Percentiles rank a stretch among this genome's conserved stretches.
phyloP scores from a whole-genome alignment of 2,113 vertebrate genomes.

The Atractosteus spatula region DNA sequence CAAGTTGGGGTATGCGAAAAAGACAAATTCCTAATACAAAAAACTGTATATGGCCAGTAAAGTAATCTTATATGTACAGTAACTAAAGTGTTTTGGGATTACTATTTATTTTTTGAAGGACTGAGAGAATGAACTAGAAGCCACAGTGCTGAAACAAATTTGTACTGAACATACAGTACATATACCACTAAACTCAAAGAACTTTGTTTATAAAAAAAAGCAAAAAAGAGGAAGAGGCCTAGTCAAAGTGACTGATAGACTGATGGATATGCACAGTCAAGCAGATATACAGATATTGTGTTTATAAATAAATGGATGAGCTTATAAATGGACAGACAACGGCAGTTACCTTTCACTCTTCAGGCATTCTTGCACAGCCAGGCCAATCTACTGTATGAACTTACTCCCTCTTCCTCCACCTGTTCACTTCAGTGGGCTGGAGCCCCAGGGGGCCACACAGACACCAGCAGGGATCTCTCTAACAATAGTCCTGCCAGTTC shows the following conservation, averaged over 20 bases:
- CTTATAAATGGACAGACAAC: constrained; percentile 20
- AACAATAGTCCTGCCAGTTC: constrained; percentile 54
- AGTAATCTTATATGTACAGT: no score
- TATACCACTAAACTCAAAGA: no score
- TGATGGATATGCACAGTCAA: not conserved
- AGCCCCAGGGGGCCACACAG: constrained; percentile 44
- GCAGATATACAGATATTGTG: not conserved
- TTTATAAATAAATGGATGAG: constrained; percentile 24
- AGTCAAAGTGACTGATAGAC: not conserved
- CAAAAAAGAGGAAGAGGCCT: no score
- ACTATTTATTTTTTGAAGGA: no score
- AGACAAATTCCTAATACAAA: no score
- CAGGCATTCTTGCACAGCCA: constrained; percentile 18
- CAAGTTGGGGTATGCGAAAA: no score
- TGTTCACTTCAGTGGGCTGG: constrained; percentile 38
- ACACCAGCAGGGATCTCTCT: constrained; percentile 32
- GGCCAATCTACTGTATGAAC: not conserved
- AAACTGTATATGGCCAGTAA: no score
- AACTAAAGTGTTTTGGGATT: no score
- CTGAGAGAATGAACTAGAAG: no score
- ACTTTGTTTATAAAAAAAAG: no score
- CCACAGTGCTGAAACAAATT: no score
- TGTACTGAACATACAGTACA: no score
- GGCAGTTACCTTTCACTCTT: constrained; percentile 8
- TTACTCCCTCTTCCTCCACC: constrained; percentile 29